Evolutionary conservation across 2,888 invertebrate genomes (phyloP).

Genomic region (Meliscaeva auricollis): DNA sequence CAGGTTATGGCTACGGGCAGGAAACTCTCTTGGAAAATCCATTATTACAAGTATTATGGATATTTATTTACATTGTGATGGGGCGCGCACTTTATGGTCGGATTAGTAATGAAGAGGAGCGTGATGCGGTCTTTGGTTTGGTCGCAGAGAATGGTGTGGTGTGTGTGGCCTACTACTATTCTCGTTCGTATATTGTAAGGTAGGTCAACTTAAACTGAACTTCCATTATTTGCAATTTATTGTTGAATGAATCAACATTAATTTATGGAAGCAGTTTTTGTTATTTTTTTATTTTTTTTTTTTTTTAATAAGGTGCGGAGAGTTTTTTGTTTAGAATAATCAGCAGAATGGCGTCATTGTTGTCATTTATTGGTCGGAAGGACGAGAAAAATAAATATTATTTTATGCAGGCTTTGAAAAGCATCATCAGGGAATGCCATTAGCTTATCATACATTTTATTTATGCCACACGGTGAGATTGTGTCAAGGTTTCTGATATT

Average conservation of each 20-base stretch:
- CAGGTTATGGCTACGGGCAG: slow-evolving; percentile 10
- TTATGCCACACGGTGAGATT: background rate
- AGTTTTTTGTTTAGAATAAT: slow-evolving; percentile 28
- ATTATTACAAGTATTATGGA: slow-evolving; percentile 53
- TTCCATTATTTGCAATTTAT: slow-evolving; percentile 42
- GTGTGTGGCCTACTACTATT: background rate
- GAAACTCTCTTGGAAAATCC: slow-evolving; percentile 39
- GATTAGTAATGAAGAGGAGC: slow-evolving; percentile 46
- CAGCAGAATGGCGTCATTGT: slow-evolving; percentile 15
- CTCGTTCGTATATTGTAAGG: slow-evolving; percentile 2
- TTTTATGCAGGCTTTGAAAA: background rate
- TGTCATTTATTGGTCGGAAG: slow-evolving; percentile 31
- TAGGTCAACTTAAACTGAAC: slow-evolving; percentile 41
- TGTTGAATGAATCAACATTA: slow-evolving; percentile 42
- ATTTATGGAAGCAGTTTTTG: slow-evolving; percentile 4
- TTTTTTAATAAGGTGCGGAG: background rate
- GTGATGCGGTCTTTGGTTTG: slow-evolving; percentile 16
- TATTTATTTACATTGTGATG: slow-evolving; percentile 63
- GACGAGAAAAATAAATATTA: slow-evolving; percentile 27
- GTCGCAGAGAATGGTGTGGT: background rate
- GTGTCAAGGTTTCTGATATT: background rate
- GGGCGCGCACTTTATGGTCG: slow-evolving; percentile 50
- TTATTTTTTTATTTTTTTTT: background rate
- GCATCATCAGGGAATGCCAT: background rate
- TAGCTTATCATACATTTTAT: background rate